Conservation (phyloP, 2,113 vertebrate species). For the Tupaia tana region DNA sequence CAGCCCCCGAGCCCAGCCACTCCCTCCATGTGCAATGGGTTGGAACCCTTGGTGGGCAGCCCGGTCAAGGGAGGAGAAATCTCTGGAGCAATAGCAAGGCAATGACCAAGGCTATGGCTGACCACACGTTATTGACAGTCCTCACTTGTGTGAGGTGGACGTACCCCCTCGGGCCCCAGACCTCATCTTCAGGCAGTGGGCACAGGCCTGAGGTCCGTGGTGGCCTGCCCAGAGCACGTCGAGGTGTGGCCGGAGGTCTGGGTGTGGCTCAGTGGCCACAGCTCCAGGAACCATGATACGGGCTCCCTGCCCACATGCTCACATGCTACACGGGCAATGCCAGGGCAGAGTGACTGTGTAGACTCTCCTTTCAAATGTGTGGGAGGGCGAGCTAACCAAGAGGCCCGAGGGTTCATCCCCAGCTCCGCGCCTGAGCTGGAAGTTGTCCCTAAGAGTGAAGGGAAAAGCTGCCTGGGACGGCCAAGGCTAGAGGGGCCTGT, state of each 20-base stretch:
- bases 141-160: rapidly evolving
- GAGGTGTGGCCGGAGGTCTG: rapidly evolving
- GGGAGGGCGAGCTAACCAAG: rapidly evolving
- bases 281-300: not conserved
- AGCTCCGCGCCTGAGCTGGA: rapidly evolving
- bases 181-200: not conserved
- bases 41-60: not conserved
- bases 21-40: rapidly evolving
- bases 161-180: rapidly evolving
- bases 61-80: not conserved
- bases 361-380: rapidly evolving
- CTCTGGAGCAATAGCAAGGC: not conserved
- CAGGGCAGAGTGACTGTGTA: not conserved
- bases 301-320: not conserved
- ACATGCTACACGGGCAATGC: rapidly evolving
- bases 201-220: not conserved
- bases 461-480: rapidly evolving
- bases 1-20: not conserved
- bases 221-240: rapidly evolving
- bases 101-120: too few species aligned
- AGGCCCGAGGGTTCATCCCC: rapidly evolving
- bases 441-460: rapidly evolving
- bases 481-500: rapidly evolving
- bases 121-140: too few species aligned
- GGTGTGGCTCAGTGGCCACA: rapidly evolving